Evolutionary conservation across 2,797 vertebrate species (phyloP).

Genomic region (Notoglanidium macrostoma): DNA sequence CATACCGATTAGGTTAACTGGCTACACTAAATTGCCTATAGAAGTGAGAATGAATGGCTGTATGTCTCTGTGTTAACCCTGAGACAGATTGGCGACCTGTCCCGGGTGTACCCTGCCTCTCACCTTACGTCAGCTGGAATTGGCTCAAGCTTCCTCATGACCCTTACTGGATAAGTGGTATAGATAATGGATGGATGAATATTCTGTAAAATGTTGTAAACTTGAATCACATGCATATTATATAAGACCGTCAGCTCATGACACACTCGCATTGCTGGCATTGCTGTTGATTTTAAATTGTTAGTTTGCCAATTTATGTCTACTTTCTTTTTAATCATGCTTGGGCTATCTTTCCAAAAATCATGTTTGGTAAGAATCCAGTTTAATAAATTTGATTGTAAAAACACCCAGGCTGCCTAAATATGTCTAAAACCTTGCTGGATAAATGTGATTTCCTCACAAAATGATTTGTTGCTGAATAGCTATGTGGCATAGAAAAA

Average conservation of each 20-base stretch:
- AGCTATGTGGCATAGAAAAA: neutral
- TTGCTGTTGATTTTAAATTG: neutral
- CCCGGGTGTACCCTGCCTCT: no score
- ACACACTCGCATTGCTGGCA: neutral
- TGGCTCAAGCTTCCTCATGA: no score
- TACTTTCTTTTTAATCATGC: neutral
- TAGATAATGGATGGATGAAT: no score
- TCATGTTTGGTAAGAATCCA: neutral
- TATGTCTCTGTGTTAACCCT: no score
- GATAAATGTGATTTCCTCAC: neutral
- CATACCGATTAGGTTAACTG: no score
- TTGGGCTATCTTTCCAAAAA: neutral
- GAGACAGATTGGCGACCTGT: no score
- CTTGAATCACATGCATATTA: neutral
- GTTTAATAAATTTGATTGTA: neutral
- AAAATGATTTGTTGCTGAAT: neutral
- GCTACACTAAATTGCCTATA: no score
- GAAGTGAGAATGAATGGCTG: no score
- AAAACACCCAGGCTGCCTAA: neutral
- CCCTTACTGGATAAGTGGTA: no score
- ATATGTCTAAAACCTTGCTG: neutral
- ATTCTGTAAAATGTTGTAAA: no score
- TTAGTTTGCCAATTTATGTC: neutral
- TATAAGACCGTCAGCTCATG: neutral
- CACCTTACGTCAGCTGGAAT: no score